Evolutionary conservation across 2,113 vertebrate genomes (phyloP).

Genomic region (Caranx ignobilis): DNA sequence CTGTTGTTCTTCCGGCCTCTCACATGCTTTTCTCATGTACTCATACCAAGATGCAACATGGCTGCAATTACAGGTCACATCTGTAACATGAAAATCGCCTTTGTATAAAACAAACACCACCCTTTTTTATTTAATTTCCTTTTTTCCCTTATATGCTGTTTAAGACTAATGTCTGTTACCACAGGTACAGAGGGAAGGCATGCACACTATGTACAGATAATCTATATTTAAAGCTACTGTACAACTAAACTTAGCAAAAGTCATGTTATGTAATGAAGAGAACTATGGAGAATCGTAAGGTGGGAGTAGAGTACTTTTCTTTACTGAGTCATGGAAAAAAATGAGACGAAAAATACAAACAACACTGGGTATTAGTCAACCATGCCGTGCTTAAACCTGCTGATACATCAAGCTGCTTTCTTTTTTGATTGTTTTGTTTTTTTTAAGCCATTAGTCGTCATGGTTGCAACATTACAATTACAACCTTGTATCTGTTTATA

Average conservation of each 20-base stretch:
- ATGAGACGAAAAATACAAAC: neutral
- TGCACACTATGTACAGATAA: neutral
- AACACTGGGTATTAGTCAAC: neutral
- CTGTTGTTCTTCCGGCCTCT: neutral
- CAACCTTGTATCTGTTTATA: neutral
- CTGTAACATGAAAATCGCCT: neutral
- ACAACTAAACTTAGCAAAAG: neutral
- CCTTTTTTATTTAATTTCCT: neutral
- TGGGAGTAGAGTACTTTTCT: neutral
- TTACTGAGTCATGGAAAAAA: neutral
- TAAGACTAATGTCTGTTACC: too few species aligned
- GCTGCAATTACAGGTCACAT: constrained; percentile 15
- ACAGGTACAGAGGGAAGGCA: neutral
- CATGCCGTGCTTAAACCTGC: neutral
- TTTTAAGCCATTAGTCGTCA: neutral
- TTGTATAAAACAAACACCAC: neutral
- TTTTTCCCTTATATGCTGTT: neutral
- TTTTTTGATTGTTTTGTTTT: too few species aligned
- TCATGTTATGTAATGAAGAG: neutral
- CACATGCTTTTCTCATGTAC: neutral
- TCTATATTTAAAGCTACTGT: neutral
- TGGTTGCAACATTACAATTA: neutral
- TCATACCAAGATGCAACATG: neutral
- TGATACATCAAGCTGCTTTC: neutral
- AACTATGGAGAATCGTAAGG: neutral